Evolutionary conservation across 2,113 vertebrate genomes (phyloP).

Genomic region (Orycteropus afer): DNA sequence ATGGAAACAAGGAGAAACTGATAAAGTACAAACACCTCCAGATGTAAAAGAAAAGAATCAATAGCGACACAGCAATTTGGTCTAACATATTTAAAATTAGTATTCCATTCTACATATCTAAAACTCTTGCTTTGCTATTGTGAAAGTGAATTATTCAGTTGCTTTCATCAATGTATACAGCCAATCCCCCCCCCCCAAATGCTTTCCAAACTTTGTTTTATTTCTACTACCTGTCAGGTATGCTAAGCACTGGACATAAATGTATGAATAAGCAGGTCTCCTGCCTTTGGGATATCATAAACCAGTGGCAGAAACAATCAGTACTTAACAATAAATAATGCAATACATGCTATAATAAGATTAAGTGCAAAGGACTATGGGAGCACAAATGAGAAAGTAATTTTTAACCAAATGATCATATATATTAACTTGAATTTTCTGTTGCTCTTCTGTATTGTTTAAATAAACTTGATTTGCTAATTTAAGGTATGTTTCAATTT

Average conservation of each 20-base stretch:
- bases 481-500: not conserved
- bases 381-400: too few species aligned
- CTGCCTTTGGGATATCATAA: not conserved
- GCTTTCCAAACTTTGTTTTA: not conserved
- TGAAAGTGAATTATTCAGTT: not conserved
- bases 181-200: not conserved
- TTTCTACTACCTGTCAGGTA: not conserved
- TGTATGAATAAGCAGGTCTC: not conserved
- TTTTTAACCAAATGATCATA: not conserved
- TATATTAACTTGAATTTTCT: not conserved
- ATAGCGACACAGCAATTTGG: not conserved
- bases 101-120: rapidly evolving
- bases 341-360: rapidly evolving
- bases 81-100: not conserved
- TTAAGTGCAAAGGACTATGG: rapidly evolving
- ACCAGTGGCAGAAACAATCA: not conserved
- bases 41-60: not conserved
- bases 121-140: rapidly evolving
- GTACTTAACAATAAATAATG: not conserved
- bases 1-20: slow-evolving; percentile 35
- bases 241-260: not conserved
- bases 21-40: not conserved
- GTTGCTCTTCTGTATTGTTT: not conserved
- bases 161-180: not conserved
- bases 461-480: not conserved